Base-by-base conservation (phyloP, 2,888 invertebrate genomes). In the Lasioglossum oenotherae region DNA sequence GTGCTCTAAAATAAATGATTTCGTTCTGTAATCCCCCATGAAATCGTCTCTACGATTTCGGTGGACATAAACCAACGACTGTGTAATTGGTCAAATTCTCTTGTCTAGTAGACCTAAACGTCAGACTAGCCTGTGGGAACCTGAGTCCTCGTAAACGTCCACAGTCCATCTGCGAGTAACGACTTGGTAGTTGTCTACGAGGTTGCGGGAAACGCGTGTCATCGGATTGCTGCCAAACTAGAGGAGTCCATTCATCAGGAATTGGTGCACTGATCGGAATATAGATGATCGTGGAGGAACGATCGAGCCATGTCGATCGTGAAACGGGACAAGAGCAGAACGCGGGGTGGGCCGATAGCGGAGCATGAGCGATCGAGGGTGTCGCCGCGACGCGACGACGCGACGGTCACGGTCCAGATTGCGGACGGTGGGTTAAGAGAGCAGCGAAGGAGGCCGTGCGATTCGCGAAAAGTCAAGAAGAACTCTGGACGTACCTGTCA, bases 401-500 rank as follows among this genome's bases (percentile, higher is more conserved):
- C n/a, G n/a, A 41, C 31, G 72, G 74, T 86, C 82, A 86, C 67
- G 89, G 82, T 41, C 38, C 71, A 71, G 41, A 71, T 41, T 71
- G 23, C 5, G 27, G 31, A 35, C 23, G 38, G 41, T 71, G 41
- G 71, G 71, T 85, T 85, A 82, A 77, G 71, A 79, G 71, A 74
- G 19, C 19, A 23, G 6, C 2, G 16, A 31, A 35, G 19, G 67
- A 31, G 6, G 16, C 4, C 35, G 35, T 19, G 35, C 10, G 35
- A 75, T 82, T 72, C 53, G 71, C 64, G 74, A 86, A 81, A 78
- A 80, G 64, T 78, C 75, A 73, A 84, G 78, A 75, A 80, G 64
- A 76, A 80, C 71, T 85, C 64, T 71, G 67, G 60, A 83, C 89
- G 78, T 90, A 90, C 90, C 90, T 90, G 90, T 90, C 89, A 90